Percentiles rank a stretch among this genome's conserved stretches.
Conservation (phyloP, 2,797 vertebrate species). For the Dallia pectoralis region DNA sequence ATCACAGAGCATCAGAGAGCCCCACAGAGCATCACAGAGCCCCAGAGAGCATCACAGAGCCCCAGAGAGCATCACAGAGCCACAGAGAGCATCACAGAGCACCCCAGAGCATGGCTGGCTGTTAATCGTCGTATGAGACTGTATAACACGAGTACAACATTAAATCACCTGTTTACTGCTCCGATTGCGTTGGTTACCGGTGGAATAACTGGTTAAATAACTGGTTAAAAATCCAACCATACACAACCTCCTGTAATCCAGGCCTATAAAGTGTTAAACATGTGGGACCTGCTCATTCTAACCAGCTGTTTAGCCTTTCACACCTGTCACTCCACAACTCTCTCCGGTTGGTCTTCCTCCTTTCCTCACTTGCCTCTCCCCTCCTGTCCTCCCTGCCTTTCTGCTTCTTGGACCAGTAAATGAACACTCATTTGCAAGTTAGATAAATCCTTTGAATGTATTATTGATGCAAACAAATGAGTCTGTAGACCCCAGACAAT, state of each 20-base stretch:
- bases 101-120: too few relatives aligned
- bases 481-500: slow-evolving; percentile 79
- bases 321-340: slow-evolving; percentile 57
- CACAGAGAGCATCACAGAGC: too few relatives aligned
- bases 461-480: slow-evolving; percentile 84
- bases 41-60: too few relatives aligned
- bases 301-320: slow-evolving; percentile 68
- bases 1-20: too few relatives aligned
- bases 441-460: slow-evolving; percentile 84
- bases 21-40: too few relatives aligned
- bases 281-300: slow-evolving; percentile 40
- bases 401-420: slow-evolving; percentile 77
- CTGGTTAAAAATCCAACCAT: not conserved
- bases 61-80: too few relatives aligned
- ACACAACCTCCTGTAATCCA: not conserved
- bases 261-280: slow-evolving; percentile 61
- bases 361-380: slow-evolving; percentile 54
- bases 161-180: too few relatives aligned
- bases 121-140: too few relatives aligned
- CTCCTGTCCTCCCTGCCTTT: slow-evolving; percentile 55
- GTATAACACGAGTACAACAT: too few relatives aligned
- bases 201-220: not conserved
- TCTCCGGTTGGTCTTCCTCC: slow-evolving; percentile 10
- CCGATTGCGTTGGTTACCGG: too few relatives aligned
- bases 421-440: slow-evolving; percentile 83